Evolutionary conservation across 2,888 invertebrate species (phyloP).

Genomic region (Monoplex corrugatus): DNA sequence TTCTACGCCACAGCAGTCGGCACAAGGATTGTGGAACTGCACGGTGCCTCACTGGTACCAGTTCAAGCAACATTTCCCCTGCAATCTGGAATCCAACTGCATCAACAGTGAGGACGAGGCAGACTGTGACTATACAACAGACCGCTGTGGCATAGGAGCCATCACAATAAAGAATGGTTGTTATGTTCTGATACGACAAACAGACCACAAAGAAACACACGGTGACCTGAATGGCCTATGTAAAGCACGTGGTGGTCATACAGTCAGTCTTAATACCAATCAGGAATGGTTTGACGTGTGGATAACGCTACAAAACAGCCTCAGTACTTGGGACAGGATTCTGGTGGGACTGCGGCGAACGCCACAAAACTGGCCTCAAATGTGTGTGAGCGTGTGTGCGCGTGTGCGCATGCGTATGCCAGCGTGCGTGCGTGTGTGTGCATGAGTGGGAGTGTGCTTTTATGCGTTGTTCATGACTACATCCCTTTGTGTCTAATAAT

Average conservation of each 20-base stretch:
- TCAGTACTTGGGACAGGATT: neutral
- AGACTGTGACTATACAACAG: neutral
- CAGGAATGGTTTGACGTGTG: conserved; percentile 10
- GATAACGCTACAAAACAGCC: neutral
- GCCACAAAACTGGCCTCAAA: neutral
- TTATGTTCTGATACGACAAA: neutral
- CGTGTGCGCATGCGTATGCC: too few species aligned
- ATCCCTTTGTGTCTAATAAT: too few species aligned
- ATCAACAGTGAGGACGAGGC: conserved; percentile 32
- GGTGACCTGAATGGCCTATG: neutral
- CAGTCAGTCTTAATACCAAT: conserved; percentile 29
- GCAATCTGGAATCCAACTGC: conserved; percentile 40
- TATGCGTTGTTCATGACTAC: too few species aligned
- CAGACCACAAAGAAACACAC: neutral
- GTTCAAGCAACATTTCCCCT: conserved; percentile 40
- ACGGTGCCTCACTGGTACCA: conserved; percentile 29
- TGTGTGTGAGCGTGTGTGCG: too few species aligned
- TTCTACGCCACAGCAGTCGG: neutral
- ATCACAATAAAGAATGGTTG: neutral
- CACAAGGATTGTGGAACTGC: conserved; percentile 35
- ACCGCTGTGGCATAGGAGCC: neutral
- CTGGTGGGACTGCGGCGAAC: neutral
- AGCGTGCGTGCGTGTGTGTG: too few species aligned
- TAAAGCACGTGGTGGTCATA: neutral
- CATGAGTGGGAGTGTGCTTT: too few species aligned